Evolutionary conservation across 2,888 invertebrate genomes (phyloP).

Genomic region (Drosophila melanosoma): DNA sequence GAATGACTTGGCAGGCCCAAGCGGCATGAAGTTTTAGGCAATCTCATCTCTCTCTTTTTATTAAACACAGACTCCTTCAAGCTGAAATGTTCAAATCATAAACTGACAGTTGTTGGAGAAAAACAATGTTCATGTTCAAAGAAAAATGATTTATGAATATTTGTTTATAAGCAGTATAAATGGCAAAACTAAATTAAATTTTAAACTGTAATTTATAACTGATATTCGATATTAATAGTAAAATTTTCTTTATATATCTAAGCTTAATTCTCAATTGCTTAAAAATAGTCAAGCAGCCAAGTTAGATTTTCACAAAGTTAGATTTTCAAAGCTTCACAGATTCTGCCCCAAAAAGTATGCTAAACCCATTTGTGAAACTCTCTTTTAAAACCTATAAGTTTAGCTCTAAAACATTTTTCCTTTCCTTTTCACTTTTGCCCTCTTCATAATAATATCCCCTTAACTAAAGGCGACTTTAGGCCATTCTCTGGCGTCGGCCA

Average conservation of each 20-base stretch:
- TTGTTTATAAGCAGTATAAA: background rate
- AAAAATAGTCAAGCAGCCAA: background rate
- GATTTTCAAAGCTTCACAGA: background rate
- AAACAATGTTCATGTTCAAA: background rate
- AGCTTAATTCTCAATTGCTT: background rate
- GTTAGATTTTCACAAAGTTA: background rate
- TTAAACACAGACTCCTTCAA: conserved; percentile 14
- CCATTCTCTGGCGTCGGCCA: conserved; percentile 8
- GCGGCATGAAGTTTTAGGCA: conserved; percentile 58
- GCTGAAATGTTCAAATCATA: background rate
- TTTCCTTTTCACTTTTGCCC: background rate
- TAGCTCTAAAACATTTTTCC: background rate
- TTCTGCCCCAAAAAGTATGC: conserved; percentile 74
- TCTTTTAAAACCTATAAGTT: too few species aligned
- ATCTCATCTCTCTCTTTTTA: conserved; percentile 20
- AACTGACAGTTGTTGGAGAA: background rate
- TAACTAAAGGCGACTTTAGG: background rate
- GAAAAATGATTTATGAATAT: background rate
- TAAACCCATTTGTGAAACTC: conserved; percentile 28
- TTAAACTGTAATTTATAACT: background rate
- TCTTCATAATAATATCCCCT: background rate
- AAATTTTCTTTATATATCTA: accelerated
- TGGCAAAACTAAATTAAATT: background rate
- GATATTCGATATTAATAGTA: background rate
- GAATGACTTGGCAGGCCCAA: conserved; percentile 58